Evolutionary conservation across 2,113 vertebrate genomes (phyloP).

Genomic region (Melanerpes formicivorus): DNA sequence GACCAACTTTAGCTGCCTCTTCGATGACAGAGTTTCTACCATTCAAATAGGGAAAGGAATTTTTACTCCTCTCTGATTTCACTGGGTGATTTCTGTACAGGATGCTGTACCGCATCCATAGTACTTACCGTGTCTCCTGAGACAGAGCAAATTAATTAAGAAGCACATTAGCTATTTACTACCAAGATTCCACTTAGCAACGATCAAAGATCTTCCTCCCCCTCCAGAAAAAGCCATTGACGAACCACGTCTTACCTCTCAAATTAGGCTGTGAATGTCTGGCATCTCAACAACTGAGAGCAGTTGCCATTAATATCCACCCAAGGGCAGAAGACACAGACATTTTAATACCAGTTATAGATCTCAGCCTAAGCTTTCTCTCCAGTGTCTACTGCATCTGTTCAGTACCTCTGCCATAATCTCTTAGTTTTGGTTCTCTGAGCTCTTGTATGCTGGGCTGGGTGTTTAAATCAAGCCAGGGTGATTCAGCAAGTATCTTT

Average conservation of each 20-base stretch:
- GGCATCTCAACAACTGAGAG: neutral
- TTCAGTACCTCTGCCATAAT: neutral
- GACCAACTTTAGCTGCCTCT: neutral
- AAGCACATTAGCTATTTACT: neutral
- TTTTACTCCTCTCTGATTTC: constrained; percentile 1
- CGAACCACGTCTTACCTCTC: neutral
- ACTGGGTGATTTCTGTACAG: neutral
- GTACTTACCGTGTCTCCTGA: neutral
- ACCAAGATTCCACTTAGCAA: neutral
- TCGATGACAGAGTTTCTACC: neutral
- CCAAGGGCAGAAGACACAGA: constrained; percentile 28
- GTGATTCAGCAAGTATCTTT: constrained; percentile 51
- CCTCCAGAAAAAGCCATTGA: constrained; percentile 9
- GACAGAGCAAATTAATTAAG: constrained; percentile 15
- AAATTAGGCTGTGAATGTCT: constrained; percentile 6
- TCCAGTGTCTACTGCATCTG: neutral
- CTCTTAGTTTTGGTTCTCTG: neutral
- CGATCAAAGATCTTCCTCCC: constrained; percentile 19
- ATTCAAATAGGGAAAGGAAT: neutral
- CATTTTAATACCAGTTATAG: neutral
- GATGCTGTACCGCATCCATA: neutral
- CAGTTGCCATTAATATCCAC: constrained; percentile 37
- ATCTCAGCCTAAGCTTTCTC: neutral
- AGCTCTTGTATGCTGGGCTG: neutral
- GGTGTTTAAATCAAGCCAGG: neutral